Conservation (phyloP, 2,113 vertebrate genomes). For the Psephotus haematonotus region DNA sequence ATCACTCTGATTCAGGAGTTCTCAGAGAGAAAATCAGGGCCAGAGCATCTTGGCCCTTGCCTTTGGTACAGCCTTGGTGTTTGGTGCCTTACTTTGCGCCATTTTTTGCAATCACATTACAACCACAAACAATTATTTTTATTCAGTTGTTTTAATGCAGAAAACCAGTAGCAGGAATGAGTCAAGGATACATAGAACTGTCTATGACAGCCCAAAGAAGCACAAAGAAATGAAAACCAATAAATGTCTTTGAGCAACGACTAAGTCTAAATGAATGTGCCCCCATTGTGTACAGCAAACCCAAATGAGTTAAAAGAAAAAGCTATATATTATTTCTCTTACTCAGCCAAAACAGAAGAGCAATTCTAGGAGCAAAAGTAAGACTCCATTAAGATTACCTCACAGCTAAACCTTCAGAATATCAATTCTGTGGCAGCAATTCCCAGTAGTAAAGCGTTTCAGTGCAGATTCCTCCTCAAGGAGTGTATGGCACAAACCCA, state of each 20-base stretch:
- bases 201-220: neutral
- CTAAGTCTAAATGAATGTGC: neutral
- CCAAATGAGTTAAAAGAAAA: neutral
- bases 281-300: neutral
- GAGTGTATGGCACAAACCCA: neutral
- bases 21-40: neutral
- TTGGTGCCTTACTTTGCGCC: neutral
- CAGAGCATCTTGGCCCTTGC: neutral
- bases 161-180: neutral
- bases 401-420: neutral
- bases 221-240: neutral
- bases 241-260: neutral
- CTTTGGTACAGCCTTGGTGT: neutral
- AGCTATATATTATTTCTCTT: neutral
- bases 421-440: neutral
- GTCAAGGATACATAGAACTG: neutral
- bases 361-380: neutral
- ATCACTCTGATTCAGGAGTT: neutral
- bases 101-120: neutral
- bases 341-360: neutral
- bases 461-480: neutral
- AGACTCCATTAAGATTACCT: neutral
- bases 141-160: neutral
- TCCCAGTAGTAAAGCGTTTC: neutral
- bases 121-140: neutral